Conservation (phyloP, 2,113 vertebrate species). For the Caranx melampygus region DNA sequence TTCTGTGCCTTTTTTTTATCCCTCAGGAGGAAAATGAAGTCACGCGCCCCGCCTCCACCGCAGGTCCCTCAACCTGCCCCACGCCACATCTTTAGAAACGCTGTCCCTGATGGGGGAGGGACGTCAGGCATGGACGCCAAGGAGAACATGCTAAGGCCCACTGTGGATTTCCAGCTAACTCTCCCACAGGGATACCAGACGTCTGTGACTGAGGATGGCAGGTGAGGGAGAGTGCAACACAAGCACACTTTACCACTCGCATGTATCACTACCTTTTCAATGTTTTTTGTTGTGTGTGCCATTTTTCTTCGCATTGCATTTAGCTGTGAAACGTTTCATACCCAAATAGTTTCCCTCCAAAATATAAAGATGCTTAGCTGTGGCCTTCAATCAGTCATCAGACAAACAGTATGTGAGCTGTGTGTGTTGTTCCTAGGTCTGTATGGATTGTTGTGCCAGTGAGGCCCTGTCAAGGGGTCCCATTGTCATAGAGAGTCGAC, state of each 20-base stretch:
- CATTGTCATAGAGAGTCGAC: slow-evolving; percentile 43
- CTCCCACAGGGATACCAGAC: slow-evolving; percentile 87
- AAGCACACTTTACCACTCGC: background rate
- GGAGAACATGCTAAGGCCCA: slow-evolving; percentile 83
- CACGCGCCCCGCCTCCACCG: slow-evolving; percentile 88
- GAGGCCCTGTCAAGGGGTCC: slow-evolving; percentile 53
- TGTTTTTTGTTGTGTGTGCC: background rate
- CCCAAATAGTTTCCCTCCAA: background rate
- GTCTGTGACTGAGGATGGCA: slow-evolving; percentile 84
- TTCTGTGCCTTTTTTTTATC: slow-evolving; percentile 10
- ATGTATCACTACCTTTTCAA: background rate
- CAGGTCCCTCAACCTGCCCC: slow-evolving; percentile 81
- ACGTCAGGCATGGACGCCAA: slow-evolving; percentile 80
- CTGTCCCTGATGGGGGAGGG: slow-evolving; percentile 77
- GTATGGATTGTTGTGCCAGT: slow-evolving; percentile 39
- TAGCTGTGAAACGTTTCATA: background rate
- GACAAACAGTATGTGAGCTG: slow-evolving; percentile 17
- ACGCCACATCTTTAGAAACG: slow-evolving; percentile 76
- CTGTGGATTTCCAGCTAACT: slow-evolving; percentile 84
- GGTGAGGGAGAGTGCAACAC: slow-evolving; percentile 79
- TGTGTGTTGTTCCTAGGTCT: slow-evolving; percentile 30
- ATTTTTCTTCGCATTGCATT: background rate
- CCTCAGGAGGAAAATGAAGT: slow-evolving; percentile 90
- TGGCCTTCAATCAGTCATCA: background rate
- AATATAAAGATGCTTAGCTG: background rate